A percentile compares a stretch with the other conserved stretches of the same genome.
Evolutionary conservation across 2,113 vertebrate genomes (phyloP).

Genomic region (Chloropsis hardwickii): DNA sequence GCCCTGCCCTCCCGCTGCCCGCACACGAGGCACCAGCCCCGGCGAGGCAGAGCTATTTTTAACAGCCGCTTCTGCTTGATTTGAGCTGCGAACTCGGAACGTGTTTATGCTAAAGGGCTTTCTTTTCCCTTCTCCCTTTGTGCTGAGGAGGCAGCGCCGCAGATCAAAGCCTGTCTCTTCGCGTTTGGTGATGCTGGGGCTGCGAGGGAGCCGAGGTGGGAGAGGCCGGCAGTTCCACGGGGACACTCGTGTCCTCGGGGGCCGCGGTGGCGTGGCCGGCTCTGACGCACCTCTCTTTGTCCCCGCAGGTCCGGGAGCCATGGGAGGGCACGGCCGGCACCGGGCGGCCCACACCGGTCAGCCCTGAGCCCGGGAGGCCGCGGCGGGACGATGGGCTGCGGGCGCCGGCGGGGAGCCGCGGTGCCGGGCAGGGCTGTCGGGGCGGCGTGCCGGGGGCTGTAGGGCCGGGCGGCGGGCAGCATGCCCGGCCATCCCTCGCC

Average conservation of each 20-base stretch:
- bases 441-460: no score
- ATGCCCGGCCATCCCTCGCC: background rate
- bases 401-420: no score
- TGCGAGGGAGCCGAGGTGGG: background rate
- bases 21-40: background rate
- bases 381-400: background rate
- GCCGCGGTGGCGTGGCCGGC: background rate
- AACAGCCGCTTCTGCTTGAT: constrained; percentile 45
- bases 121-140: constrained; percentile 9
- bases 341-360: background rate
- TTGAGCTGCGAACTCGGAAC: constrained; percentile 47
- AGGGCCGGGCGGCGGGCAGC: background rate
- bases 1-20: background rate
- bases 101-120: constrained; percentile 59
- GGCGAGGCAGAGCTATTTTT: constrained; percentile 47
- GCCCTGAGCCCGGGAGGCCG: background rate
- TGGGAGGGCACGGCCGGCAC: background rate
- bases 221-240: background rate
- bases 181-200: background rate
- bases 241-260: background rate
- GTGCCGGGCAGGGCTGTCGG: no score
- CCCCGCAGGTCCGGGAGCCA: constrained; percentile 10
- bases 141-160: constrained; percentile 29
- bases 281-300: constrained; percentile 1
- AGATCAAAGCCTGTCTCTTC: constrained; percentile 44